Percentiles rank a stretch among this genome's conserved stretches.
Evolutionary conservation across 2,888 invertebrate species (phyloP).

Genomic region (Drosophila anceps): DNA sequence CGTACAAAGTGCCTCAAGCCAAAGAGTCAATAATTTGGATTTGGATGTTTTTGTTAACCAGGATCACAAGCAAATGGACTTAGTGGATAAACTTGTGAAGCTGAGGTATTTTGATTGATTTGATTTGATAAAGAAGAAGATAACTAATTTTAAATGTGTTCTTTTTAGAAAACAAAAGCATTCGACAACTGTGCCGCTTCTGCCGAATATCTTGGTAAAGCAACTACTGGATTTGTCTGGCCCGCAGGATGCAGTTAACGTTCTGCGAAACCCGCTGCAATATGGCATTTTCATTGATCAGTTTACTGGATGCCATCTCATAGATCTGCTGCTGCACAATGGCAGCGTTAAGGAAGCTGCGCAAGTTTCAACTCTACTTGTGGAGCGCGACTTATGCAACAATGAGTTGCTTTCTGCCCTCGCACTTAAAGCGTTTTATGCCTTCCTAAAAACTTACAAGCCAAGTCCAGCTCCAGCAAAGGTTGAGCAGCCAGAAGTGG

Average conservation of each 20-base stretch:
- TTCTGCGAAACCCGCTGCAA: conserved; percentile 92
- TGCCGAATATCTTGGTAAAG: conserved; percentile 60
- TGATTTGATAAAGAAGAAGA: too few species aligned
- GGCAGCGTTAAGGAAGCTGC: conserved; percentile 90
- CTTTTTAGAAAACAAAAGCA: conserved; percentile 60
- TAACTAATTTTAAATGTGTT: neutral
- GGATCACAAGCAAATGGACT: conserved; percentile 60
- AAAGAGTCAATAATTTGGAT: conserved; percentile 40
- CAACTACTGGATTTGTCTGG: conserved; percentile 65
- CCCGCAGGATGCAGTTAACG: conserved; percentile 88
- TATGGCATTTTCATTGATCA: conserved; percentile 97
- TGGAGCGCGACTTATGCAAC: conserved; percentile 95
- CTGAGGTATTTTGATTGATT: conserved; percentile 43
- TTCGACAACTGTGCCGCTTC: conserved; percentile 51
- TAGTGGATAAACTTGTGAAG: conserved; percentile 58
- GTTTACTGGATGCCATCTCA: conserved; percentile 91
- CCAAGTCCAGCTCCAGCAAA: conserved; percentile 46
- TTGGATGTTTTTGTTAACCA: conserved; percentile 63
- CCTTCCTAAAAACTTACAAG: conserved; percentile 87
- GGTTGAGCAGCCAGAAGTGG: conserved; percentile 84
- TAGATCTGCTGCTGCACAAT: conserved; percentile 91
- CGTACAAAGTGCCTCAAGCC: conserved; percentile 6
- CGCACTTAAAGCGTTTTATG: conserved; percentile 91
- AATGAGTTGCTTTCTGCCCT: conserved; percentile 90
- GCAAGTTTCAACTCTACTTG: conserved; percentile 90